phyloP scores from a whole-genome alignment of 2,113 vertebrate genomes.

The Ranitomeya variabilis region DNA sequence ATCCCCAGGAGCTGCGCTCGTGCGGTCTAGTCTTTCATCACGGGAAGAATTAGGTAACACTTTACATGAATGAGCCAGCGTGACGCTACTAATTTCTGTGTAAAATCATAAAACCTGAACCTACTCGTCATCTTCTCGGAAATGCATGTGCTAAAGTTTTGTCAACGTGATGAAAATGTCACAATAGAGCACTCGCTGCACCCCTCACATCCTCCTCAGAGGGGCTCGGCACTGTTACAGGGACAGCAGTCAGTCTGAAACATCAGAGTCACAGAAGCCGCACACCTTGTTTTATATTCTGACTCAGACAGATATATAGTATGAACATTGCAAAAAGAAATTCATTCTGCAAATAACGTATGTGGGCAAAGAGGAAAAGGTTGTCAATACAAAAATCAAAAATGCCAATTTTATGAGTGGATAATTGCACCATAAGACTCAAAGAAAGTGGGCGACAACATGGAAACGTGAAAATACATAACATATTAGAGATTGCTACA shows the following conservation, averaged over 20 bases:
- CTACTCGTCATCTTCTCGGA: constrained; percentile 23
- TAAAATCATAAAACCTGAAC: constrained; percentile 3
- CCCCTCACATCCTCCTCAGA: not conserved
- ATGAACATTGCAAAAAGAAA: not conserved
- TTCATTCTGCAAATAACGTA: not conserved
- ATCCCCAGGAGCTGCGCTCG: not conserved
- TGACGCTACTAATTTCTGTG: not conserved
- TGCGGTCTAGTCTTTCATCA: not conserved
- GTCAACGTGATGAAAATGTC: constrained; percentile 11
- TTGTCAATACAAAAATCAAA: not conserved
- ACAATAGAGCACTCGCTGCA: not conserved
- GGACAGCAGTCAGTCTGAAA: not conserved
- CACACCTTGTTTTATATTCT: not conserved
- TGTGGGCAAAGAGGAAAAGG: not conserved
- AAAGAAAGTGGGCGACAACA: no score
- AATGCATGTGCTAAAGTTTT: not conserved
- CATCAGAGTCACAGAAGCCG: not conserved
- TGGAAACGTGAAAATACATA: no score
- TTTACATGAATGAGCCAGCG: constrained; percentile 10
- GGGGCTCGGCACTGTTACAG: not conserved
- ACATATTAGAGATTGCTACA: no score
- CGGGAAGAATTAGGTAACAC: not conserved
- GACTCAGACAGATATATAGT: constrained; percentile 13
- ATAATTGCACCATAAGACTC: no score
- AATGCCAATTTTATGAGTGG: not conserved